Conservation (phyloP, 2,797 vertebrate species). For the Pseudocheirus occidentalis region DNA sequence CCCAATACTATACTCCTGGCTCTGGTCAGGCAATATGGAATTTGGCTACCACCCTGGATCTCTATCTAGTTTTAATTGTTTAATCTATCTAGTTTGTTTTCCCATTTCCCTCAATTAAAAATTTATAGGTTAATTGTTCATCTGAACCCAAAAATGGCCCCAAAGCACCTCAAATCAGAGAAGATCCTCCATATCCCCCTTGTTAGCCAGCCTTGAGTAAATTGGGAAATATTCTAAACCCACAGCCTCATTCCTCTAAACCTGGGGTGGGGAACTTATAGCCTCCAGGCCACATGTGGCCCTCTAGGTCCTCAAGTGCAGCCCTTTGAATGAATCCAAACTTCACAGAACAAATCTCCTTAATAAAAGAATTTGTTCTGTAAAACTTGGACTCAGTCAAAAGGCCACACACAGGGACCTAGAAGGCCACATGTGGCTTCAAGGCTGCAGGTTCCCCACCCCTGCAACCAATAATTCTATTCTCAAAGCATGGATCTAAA, state of each 20-base stretch:
- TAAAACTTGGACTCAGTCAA: no score
- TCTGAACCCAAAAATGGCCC: background rate
- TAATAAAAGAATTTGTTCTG: no score
- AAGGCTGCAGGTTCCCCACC: no score
- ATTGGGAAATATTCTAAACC: background rate
- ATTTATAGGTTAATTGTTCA: background rate
- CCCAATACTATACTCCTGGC: background rate
- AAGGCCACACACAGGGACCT: no score
- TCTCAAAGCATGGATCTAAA: background rate
- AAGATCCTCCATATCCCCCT: background rate
- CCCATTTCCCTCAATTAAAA: background rate
- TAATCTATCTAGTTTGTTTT: background rate
- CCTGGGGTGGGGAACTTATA: no score
- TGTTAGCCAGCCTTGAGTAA: background rate
- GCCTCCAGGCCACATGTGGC: no score
- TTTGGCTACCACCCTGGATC: background rate
- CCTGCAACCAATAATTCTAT: no score
- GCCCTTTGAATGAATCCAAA: no score
- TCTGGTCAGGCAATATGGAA: background rate
- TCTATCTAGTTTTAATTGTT: background rate
- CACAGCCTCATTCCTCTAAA: background rate
- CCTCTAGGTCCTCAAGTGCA: no score
- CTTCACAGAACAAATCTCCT: no score
- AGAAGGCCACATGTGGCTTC: no score
- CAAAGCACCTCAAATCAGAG: background rate